Evolutionary conservation across 2,113 vertebrate genomes (phyloP), one percentile per base, ranked within the genome.

Genomic region (Pontoporia blainvillei): DNA sequence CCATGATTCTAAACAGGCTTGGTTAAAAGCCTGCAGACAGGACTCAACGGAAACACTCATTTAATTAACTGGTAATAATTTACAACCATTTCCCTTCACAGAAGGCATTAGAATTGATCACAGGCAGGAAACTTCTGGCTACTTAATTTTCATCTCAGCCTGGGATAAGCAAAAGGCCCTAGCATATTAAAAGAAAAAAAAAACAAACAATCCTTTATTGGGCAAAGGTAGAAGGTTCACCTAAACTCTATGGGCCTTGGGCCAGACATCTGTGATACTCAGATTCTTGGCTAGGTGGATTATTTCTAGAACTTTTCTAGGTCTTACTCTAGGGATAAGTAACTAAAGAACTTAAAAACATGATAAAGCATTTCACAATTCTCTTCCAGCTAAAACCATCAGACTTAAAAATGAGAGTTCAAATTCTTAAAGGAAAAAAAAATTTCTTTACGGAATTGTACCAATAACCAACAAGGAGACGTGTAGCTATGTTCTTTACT

Each of bases 41-140:
- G 83, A 83, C 96, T 96, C 95, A 57, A 86, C 17, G 81, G 97
- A 97, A 95, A 95, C 62, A 88, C 57, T 97, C 97, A 97, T 97
- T 98, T 97, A 97, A 97, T 98, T 97, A 97, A 94, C 91, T 62
- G 72, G 36, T 82, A 96, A 96, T 97, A 91, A 96, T 93, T 96
- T 96, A 95, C 76, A 95, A 86, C 49, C 86, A 96, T 95, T 97
- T 97, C 96, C 97, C 92, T 97, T 97, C 90, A 71, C 79, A 97
- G 96, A 97, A 96, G 79, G 79, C 94, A 97, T 97, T 97, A 97
- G 96, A 96, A 97, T 95, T 96, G 96, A 97, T 97, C 97, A 97
- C 9, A 89, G 83, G 76, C 91, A 97, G 97, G 97, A 97, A 97
- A 97, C 71, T 62, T 92, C 88, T 81, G 86, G n/a, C 73, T 93